Conservation (phyloP, 2,113 vertebrate genomes). For the Notiomystis cincta region DNA sequence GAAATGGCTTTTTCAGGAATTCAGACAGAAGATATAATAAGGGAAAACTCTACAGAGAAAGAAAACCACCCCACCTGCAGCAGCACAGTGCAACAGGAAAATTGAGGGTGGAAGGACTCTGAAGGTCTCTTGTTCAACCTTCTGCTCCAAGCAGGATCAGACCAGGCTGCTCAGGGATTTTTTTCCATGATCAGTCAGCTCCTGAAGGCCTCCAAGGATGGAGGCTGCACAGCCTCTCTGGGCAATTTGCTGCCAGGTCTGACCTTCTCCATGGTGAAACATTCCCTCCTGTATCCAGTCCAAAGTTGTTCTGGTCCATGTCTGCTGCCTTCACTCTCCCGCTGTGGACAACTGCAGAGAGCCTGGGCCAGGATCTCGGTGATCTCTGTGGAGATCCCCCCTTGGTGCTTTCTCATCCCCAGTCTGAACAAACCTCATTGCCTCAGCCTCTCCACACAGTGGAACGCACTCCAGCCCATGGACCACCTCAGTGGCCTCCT, state of each 20-base stretch:
- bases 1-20: constrained; percentile 13
- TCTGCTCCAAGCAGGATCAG: background rate
- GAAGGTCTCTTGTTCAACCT: background rate
- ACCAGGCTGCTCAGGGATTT: background rate
- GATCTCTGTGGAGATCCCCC: background rate
- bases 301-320: background rate
- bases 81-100: background rate
- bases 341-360: background rate
- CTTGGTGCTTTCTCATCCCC: background rate
- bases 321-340: background rate
- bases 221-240: background rate
- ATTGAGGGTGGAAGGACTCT: background rate
- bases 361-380: background rate
- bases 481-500: background rate
- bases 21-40: background rate
- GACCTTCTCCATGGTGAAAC: background rate
- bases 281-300: background rate
- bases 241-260: background rate
- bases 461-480: background rate
- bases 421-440: background rate
- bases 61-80: background rate
- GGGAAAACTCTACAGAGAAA: background rate
- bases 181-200: background rate
- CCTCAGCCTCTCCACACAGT: background rate
- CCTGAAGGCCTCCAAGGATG: background rate